Evolutionary conservation across 2,888 invertebrate species (phyloP), one percentile per base, ranked within the genome.

Genomic region (Chaetogeoica ovagalla): DNA sequence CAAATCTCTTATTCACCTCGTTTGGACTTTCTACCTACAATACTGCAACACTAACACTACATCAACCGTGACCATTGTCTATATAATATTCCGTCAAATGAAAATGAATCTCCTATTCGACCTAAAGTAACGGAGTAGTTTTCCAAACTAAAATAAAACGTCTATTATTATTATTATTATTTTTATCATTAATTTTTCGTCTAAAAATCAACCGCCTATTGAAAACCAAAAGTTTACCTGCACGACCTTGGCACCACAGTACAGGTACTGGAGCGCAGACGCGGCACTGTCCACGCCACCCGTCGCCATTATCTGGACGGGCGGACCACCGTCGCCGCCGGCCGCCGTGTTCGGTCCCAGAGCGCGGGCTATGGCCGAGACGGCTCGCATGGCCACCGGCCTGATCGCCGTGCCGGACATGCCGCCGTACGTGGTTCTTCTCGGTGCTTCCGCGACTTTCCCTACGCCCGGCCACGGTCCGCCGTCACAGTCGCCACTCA

Each of bases 231-330:
- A 30, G 30, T 1, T 30, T 85, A 95, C 93, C 90, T 98, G 98
- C 0, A 99, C 88, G 0, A 94, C 93, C 0, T 94, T 91, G 5
- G 98, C 97, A 0, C 98, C 99, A 83, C 95, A 94, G 85, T 95
- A 91, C 5, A 99, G 88, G 86, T 96, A 99, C 87, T 98, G 97
- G n/a, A 97, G 86, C 0, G 96, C 94, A 0, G 93, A 92, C 83
- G 98, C 97, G 0, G 98, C 98, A 0, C 97, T 96, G 87, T 99
- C 98, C 23, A 99, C 93, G 0, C 99, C 99, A 11, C 98, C 98
- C 81, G 97, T 96, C 39, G 98, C 98, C 83, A 99, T 89, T 81
- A 99, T 94, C 43, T 76, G 59, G 2, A 76, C 43, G 43, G 75
- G 68, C 1, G 66, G 1, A 98, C 98, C 15, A 98, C 98, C 81